A percentile compares a stretch with the other conserved stretches of the same genome.
Conservation (phyloP, 2,113 vertebrate genomes). For the Calidris pugnax region DNA sequence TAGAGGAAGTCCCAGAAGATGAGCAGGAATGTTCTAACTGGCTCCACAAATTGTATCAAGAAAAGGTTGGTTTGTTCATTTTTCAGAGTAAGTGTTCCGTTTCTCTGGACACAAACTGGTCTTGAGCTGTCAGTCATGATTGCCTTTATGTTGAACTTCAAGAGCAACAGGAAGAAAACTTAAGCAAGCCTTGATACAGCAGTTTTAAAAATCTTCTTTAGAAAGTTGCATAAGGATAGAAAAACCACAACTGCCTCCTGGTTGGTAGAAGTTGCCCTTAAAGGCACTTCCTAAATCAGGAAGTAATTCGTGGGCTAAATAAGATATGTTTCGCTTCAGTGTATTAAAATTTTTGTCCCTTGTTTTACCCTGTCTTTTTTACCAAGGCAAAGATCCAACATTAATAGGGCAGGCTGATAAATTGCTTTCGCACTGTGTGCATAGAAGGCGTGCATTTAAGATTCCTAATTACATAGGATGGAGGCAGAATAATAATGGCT, state of each 20-base stretch:
- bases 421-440: neutral
- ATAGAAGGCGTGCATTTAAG: neutral
- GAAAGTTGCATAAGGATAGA: neutral
- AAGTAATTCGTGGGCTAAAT: neutral
- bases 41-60: constrained; percentile 95
- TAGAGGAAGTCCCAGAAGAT: constrained; percentile 88
- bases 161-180: neutral
- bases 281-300: neutral
- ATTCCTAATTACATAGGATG: neutral
- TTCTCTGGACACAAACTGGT: neutral
- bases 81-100: neutral
- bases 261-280: neutral
- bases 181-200: neutral
- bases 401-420: neutral
- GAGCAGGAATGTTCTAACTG: constrained; percentile 87
- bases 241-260: neutral
- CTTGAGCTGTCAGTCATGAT: neutral
- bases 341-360: neutral
- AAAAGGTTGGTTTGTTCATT: constrained; percentile 81
- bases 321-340: neutral
- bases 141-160: neutral
- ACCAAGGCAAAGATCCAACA: neutral
- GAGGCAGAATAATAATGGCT: neutral
- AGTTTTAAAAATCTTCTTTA: neutral
- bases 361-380: neutral